A percentile compares a stretch with the other conserved stretches of the same genome.
Conservation (phyloP, 2,797 vertebrate genomes). For the Peromyscus melanophrys region DNA sequence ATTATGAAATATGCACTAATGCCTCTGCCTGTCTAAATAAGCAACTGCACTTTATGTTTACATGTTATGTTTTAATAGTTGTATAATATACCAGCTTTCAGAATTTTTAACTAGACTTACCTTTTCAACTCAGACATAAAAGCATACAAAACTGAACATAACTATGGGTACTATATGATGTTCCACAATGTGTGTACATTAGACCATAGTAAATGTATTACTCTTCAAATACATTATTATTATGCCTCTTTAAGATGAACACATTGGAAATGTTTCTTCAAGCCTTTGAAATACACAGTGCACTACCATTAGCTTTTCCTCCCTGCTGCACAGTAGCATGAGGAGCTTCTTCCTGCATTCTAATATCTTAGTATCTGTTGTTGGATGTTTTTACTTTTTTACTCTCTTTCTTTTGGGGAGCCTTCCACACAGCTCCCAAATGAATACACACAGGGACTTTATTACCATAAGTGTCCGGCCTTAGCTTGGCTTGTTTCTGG, state of each 20-base stretch:
- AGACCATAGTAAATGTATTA: neutral
- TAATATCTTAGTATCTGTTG: neutral
- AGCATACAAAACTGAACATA: neutral
- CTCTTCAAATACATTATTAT: neutral
- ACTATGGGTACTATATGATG: rapidly evolving
- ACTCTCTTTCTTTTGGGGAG: no score
- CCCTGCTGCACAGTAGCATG: neutral
- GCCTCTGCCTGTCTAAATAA: neutral
- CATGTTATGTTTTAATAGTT: conserved; percentile 14
- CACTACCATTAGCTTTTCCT: neutral
- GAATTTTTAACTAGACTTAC: neutral
- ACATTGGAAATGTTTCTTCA: neutral
- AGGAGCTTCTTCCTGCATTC: neutral
- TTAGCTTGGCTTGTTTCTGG: no score
- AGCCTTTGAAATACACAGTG: neutral
- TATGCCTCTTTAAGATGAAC: neutral
- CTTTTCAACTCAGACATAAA: neutral
- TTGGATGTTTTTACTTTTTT: no score
- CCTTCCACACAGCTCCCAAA: no score
- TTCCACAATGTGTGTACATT: neutral
- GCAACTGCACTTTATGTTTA: neutral
- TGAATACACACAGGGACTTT: no score
- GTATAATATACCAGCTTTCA: neutral
- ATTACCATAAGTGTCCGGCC: no score
- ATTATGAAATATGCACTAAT: conserved; percentile 14